phyloP scores from a whole-genome alignment of 37 sponge, comb jelly and placozoan genomes.

The Cliona cf. orientalis region DNA sequence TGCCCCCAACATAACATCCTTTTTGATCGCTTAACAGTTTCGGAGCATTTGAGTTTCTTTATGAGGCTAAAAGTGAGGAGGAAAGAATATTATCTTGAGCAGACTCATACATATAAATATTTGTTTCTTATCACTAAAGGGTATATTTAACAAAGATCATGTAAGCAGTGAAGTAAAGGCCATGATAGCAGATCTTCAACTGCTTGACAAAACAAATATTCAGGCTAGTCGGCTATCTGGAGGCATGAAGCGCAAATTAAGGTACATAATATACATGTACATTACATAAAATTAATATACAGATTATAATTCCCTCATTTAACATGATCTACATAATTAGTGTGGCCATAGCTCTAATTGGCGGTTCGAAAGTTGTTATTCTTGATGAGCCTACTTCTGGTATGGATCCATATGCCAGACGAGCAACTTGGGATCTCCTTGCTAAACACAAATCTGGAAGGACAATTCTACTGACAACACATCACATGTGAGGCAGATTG shows the following conservation, averaged over 20 bases:
- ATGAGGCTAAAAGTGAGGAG: conserved; percentile 79
- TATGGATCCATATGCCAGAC: conserved; percentile 97
- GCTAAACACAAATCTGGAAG: conserved; percentile 80
- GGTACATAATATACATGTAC: no score
- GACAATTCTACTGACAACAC: conserved; percentile 90
- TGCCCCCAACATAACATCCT: conserved; percentile 98
- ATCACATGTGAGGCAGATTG: conserved; percentile 16
- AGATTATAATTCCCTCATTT: no score
- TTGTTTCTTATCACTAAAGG: conserved; percentile 21
- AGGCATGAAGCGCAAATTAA: conserved; percentile 97
- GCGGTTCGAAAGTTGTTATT: conserved; percentile 89
- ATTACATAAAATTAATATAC: no score
- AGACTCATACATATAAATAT: background rate
- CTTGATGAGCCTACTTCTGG: conserved; percentile 99
- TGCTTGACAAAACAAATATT: conserved; percentile 81
- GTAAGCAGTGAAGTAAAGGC: conserved; percentile 54
- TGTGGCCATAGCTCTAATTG: conserved; percentile 46
- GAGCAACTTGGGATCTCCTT: conserved; percentile 97
- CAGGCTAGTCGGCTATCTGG: conserved; percentile 83
- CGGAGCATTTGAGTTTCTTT: conserved; percentile 92
- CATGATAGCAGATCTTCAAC: conserved; percentile 78
- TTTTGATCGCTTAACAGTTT: conserved; percentile 94
- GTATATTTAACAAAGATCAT: conserved; percentile 17
- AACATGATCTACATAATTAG: conserved; percentile 68
- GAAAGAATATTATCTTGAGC: background rate